Percentiles rank a stretch among this genome's conserved stretches.
Conservation (phyloP, 1,140 invertebrate species). For the Melipona quadrifasciata region DNA sequence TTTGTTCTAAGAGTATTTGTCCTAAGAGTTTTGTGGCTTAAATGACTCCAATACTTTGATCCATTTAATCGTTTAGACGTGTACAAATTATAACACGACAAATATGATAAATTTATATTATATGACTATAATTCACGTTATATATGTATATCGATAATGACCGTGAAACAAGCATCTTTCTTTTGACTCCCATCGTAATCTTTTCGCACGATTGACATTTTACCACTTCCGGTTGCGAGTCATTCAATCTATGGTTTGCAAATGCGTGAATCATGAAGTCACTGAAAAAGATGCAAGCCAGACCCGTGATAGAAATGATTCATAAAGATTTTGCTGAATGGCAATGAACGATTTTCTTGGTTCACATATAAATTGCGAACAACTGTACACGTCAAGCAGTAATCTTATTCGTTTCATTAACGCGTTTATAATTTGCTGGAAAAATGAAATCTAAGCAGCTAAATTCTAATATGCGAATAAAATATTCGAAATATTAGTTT, state of each 20-base stretch:
- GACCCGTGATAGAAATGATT: not conserved
- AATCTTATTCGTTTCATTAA: not conserved
- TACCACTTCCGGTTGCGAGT: not conserved
- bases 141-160: not conserved
- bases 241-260: not conserved
- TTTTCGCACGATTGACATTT: not conserved
- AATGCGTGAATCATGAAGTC: conserved; percentile 5
- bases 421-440: not conserved
- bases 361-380: not conserved
- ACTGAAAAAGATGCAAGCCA: not conserved
- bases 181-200: not conserved
- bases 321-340: not conserved
- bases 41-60: no score
- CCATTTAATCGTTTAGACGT: no score
- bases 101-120: no score
- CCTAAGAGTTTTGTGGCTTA: no score
- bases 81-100: no score
- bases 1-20: no score
- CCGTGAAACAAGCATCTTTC: not conserved
- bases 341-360: not conserved
- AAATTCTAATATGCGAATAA: not conserved
- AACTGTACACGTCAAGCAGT: not conserved
- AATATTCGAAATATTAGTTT: no score
- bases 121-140: not conserved
- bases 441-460: not conserved